These are phyloP conservation scores for Falco biarmicus DNA, from an alignment of 2,797 vertebrate species.

Conservation along the genomic window DNA sequence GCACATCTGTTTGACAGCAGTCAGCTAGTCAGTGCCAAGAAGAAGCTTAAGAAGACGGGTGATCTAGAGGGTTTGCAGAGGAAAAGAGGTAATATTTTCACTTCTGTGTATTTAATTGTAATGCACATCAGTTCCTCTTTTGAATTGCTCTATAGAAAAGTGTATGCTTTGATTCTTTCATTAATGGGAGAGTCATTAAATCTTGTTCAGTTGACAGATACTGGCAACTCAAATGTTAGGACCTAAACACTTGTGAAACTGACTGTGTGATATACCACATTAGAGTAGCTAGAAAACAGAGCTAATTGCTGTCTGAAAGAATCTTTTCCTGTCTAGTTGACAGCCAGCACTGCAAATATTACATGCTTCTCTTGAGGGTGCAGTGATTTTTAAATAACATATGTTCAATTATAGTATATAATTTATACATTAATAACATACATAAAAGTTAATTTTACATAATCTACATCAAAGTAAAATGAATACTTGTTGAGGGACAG, in stretches of 20 bases:
- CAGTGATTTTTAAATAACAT: not conserved
- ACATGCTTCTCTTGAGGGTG: not conserved
- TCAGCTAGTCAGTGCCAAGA: constrained; percentile 92
- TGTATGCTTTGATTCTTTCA: not conserved
- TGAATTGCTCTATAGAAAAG: not conserved
- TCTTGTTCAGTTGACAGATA: not conserved
- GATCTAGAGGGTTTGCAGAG: constrained; percentile 88
- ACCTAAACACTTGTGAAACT: not conserved
- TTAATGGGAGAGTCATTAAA: not conserved
- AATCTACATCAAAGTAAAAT: not conserved
- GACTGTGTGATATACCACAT: rapidly evolving
- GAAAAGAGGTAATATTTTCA: constrained; percentile 85
- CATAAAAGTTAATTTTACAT: not conserved
- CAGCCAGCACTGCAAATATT: not conserved
- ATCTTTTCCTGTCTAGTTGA: not conserved
- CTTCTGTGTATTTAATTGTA: not conserved
- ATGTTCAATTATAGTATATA: not conserved
- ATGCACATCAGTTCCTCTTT: not conserved
- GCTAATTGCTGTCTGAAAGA: not conserved
- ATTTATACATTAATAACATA: no score
- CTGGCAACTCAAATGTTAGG: not conserved
- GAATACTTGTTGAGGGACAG: not conserved
- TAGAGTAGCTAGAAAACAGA: not conserved
- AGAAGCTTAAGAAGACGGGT: constrained; percentile 92
- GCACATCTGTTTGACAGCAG: constrained; percentile 94